Evolutionary conservation across 2,113 vertebrate genomes (phyloP).

Genomic region (Oostethus manadensis): DNA sequence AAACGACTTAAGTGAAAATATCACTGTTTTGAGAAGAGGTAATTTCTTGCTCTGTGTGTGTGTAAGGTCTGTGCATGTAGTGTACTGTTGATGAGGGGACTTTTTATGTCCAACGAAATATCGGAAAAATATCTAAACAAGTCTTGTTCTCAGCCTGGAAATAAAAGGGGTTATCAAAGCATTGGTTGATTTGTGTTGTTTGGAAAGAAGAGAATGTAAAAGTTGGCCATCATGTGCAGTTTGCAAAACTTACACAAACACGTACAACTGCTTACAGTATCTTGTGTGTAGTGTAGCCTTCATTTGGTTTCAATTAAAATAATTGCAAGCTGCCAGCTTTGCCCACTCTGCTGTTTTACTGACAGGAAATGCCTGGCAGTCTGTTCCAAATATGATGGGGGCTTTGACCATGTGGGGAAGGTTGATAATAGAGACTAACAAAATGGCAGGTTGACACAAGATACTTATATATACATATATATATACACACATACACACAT

Average conservation of each 20-base stretch:
- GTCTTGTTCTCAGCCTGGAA: too few relatives aligned
- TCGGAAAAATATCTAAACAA: too few relatives aligned
- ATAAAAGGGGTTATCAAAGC: constrained; percentile 21
- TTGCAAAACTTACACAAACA: neutral
- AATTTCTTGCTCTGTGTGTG: constrained; percentile 1
- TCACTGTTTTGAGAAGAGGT: neutral
- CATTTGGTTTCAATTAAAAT: constrained; percentile 61
- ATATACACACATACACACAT: too few relatives aligned
- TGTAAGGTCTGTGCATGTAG: constrained; percentile 27
- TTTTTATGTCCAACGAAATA: too few relatives aligned
- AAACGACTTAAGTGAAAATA: constrained; percentile 7
- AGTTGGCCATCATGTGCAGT: neutral
- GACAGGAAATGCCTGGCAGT: constrained; percentile 70
- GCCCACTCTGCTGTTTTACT: constrained; percentile 47
- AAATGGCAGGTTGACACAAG: too few relatives aligned
- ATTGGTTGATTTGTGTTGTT: constrained; percentile 15
- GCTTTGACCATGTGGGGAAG: constrained; percentile 11
- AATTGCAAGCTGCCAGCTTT: constrained; percentile 51
- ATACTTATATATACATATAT: too few relatives aligned
- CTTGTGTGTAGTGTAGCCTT: constrained; percentile 20
- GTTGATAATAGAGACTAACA: constrained; percentile 7
- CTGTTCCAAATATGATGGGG: constrained; percentile 32
- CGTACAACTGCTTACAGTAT: constrained; percentile 10
- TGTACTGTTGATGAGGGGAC: too few relatives aligned
- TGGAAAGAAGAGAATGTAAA: neutral